Conservation (phyloP, 2,113 vertebrate genomes). For the Pelmatolapia mariae region DNA sequence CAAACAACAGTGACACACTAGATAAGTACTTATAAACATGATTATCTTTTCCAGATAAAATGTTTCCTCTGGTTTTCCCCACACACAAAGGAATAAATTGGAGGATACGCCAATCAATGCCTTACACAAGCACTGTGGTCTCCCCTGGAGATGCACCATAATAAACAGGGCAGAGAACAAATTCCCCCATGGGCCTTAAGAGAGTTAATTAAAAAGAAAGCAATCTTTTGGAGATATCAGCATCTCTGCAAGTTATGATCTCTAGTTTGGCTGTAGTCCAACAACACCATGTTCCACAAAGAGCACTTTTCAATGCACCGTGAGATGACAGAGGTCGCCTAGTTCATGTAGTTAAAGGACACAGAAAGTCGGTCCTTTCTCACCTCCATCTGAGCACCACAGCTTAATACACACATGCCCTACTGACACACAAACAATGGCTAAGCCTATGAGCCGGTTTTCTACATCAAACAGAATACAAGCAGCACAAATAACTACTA, state of each 20-base stretch:
- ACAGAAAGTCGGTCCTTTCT: background rate
- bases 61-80: background rate
- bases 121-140: background rate
- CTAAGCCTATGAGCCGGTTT: conserved; percentile 1
- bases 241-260: background rate
- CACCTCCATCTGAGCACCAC: background rate
- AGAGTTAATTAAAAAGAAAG: background rate
- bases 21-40: background rate
- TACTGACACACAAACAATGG: conserved; percentile 34
- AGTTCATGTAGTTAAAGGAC: background rate
- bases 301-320: background rate
- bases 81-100: background rate
- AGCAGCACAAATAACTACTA: background rate
- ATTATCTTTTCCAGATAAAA: background rate
- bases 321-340: background rate
- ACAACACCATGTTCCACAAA: background rate
- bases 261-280: background rate
- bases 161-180: background rate
- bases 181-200: background rate
- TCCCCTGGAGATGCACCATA: background rate
- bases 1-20: background rate
- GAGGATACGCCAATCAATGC: background rate
- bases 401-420: conserved; percentile 9
- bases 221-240: background rate
- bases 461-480: background rate